Evolutionary conservation across 2,888 invertebrate genomes (phyloP).

Genomic region (Dasysyrphus albostriatus): DNA sequence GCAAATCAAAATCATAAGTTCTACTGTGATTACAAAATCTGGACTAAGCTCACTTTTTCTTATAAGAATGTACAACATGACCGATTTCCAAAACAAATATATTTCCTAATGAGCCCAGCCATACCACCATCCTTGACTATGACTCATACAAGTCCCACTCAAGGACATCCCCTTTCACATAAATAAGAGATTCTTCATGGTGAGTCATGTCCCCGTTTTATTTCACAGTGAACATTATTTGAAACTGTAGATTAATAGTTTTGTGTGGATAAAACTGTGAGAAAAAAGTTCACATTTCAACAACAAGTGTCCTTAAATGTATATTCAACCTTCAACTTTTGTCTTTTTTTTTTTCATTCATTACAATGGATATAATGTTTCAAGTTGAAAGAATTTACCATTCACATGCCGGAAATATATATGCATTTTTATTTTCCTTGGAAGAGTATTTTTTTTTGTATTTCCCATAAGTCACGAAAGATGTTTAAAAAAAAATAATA

Average conservation of each 20-base stretch:
- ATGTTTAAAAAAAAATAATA: not conserved
- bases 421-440: not conserved
- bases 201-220: slow-evolving; percentile 6
- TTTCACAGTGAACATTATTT: not conserved
- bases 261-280: not conserved
- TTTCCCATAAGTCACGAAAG: slow-evolving; percentile 9
- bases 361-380: slow-evolving; percentile 25
- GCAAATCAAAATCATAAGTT: no score
- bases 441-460: not conserved
- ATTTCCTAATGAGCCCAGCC: slow-evolving; percentile 4
- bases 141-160: slow-evolving; percentile 27
- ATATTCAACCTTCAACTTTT: slow-evolving; percentile 58
- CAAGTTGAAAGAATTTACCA: slow-evolving; percentile 9
- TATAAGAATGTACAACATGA: not conserved
- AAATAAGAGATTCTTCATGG: slow-evolving; percentile 25
- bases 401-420: slow-evolving; percentile 22
- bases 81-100: not conserved
- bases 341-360: not conserved
- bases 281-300: slow-evolving; percentile 25
- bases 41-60: no score
- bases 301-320: slow-evolving; percentile 61
- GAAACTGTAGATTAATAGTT: not conserved
- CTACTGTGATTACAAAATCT: no score
- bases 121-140: slow-evolving; percentile 7
- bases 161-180: slow-evolving; percentile 23